These are phyloP conservation scores for Amphipyra berbera DNA, from an alignment of 2,888 invertebrate genomes.

Conservation along the genomic window DNA sequence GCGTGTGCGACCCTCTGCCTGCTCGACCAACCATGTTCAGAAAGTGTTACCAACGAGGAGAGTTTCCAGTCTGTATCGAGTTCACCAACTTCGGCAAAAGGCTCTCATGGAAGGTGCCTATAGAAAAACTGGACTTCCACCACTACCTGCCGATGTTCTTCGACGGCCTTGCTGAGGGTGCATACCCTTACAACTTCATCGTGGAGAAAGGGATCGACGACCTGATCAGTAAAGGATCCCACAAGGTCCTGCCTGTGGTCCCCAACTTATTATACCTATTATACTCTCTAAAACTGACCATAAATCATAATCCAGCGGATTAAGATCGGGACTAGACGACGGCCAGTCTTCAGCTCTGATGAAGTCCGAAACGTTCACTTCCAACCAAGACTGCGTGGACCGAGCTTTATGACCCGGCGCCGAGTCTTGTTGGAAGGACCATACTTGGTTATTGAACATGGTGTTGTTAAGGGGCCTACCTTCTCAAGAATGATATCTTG, in stretches of 20 bases:
- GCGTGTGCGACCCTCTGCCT: conserved; percentile 89
- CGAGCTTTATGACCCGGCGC: too few species aligned
- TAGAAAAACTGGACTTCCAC: conserved; percentile 97
- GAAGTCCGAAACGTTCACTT: too few species aligned
- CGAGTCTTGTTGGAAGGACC: too few species aligned
- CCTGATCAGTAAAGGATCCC: conserved; percentile 94
- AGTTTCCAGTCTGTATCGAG: conserved; percentile 94
- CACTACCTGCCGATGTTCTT: conserved; percentile 98
- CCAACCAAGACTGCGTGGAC: too few species aligned
- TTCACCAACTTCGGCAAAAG: conserved; percentile 91
- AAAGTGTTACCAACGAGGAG: conserved; percentile 91
- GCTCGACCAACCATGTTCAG: conserved; percentile 91
- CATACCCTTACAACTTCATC: conserved; percentile 96
- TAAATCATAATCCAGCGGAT: too few species aligned
- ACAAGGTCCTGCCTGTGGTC: conserved; percentile 97
- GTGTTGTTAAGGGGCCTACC: too few species aligned
- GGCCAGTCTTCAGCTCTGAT: too few species aligned
- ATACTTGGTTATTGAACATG: too few species aligned
- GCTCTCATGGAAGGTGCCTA: conserved; percentile 95
- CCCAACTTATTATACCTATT: conserved; percentile 97
- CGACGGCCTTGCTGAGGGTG: conserved; percentile 96
- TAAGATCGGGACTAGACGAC: too few species aligned
- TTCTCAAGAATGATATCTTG: too few species aligned
- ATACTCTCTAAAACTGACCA: too few species aligned
- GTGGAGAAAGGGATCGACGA: conserved; percentile 97